Conservation (phyloP, 2,888 invertebrate species). For the Lasioglossum malachurum region DNA sequence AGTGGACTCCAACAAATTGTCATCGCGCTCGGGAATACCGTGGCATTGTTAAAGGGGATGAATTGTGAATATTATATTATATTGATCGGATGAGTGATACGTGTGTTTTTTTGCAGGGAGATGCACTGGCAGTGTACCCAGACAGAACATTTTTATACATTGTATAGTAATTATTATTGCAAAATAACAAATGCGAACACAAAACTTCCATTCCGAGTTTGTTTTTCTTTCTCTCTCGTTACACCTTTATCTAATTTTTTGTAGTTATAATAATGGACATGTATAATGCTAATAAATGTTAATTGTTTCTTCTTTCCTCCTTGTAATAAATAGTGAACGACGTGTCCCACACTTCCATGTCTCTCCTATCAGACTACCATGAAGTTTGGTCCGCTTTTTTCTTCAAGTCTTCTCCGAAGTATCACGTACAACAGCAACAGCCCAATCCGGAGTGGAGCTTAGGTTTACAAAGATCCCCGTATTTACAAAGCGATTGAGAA, state of each 20-base stretch:
- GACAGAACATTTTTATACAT: slow-evolving; percentile 54
- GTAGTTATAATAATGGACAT: slow-evolving; percentile 76
- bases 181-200: slow-evolving; percentile 62
- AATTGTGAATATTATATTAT: slow-evolving; percentile 39
- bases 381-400: slow-evolving; percentile 63
- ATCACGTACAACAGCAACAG: slow-evolving; percentile 23
- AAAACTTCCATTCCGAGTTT: slow-evolving; percentile 63
- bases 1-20: slow-evolving; percentile 53
- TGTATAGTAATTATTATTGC: slow-evolving; percentile 54
- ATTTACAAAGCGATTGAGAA: slow-evolving; percentile 63
- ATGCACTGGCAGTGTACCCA: slow-evolving; percentile 25
- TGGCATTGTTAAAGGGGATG: slow-evolving; percentile 30
- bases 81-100: slow-evolving; percentile 43
- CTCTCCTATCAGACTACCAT: slow-evolving; percentile 43
- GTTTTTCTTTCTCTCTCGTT: slow-evolving; percentile 73
- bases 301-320: slow-evolving; percentile 76
- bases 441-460: slow-evolving; percentile 24
- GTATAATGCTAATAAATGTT: slow-evolving; percentile 82
- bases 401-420: slow-evolving; percentile 38
- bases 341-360: slow-evolving; percentile 45
- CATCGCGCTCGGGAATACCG: slow-evolving; percentile 23
- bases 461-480: slow-evolving; percentile 37
- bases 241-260: slow-evolving; percentile 77
- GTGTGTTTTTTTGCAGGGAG: slow-evolving; percentile 40
- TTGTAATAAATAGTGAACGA: slow-evolving; percentile 73